Evolutionary conservation across 2,113 vertebrate species (phyloP).

Genomic region (Oryzias melastigma): DNA sequence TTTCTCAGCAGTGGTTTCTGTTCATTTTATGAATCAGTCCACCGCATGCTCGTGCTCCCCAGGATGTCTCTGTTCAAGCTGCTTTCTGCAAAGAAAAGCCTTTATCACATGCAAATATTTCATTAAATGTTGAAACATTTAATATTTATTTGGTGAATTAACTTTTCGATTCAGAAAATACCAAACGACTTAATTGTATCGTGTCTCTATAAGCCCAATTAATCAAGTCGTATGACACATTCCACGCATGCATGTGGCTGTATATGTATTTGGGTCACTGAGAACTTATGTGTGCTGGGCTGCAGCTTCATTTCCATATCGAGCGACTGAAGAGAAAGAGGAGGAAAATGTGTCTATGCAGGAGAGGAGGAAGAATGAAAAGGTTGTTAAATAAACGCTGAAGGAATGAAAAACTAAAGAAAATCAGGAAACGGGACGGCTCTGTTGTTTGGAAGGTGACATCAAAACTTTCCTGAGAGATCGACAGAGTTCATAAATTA

Average conservation of each 20-base stretch:
- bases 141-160: too few relatives aligned
- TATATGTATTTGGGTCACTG: constrained; percentile 52
- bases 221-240: constrained; percentile 47
- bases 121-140: too few relatives aligned
- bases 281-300: constrained; percentile 33
- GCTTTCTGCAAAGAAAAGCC: too few relatives aligned
- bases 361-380: constrained; percentile 3
- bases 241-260: neutral
- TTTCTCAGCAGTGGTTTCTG: constrained; percentile 5
- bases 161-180: neutral
- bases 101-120: too few relatives aligned
- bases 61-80: neutral
- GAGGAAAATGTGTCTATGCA: neutral
- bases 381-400: neutral
- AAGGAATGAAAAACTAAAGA: constrained; percentile 10
- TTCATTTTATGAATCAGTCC: constrained; percentile 12
- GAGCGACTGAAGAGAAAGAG: constrained; percentile 21
- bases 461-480: too few relatives aligned
- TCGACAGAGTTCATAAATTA: too few relatives aligned
- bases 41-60: neutral
- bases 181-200: neutral
- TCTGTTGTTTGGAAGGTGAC: too few relatives aligned
- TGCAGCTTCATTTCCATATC: constrained; percentile 57
- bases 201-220: constrained; percentile 40
- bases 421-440: constrained; percentile 6